A percentile compares a stretch with the other conserved stretches of the same genome.
These are phyloP conservation scores for Trachymyrmex septentrionalis DNA, from an alignment of 1,140 invertebrate species.

Conservation along the genomic window DNA sequence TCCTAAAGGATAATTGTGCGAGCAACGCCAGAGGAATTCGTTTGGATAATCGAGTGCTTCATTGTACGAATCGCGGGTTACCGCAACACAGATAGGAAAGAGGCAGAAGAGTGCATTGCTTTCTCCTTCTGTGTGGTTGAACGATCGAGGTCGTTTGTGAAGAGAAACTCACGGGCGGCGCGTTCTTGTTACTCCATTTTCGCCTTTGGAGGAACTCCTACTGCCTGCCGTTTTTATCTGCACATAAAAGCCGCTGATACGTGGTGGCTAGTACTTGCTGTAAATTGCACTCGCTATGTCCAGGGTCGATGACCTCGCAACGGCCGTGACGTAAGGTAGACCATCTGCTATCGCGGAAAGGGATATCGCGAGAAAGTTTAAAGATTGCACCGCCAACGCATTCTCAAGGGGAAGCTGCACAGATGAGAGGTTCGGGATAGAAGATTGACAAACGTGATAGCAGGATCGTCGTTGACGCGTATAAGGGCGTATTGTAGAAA, in stretches of 20 bases:
- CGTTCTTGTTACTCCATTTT: slow-evolving; percentile 46
- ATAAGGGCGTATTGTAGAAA: too few species aligned
- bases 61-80: neutral
- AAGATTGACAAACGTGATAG: neutral
- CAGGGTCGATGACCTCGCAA: slow-evolving; percentile 32
- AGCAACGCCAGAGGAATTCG: neutral
- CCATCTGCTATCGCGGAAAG: slow-evolving; percentile 24
- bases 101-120: slow-evolving; percentile 12
- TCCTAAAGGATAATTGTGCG: neutral
- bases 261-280: neutral
- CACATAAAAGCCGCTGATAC: slow-evolving; percentile 25
- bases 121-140: slow-evolving; percentile 52
- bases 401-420: neutral
- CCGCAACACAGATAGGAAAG: neutral
- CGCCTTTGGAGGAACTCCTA: neutral
- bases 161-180: slow-evolving; percentile 23
- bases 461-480: neutral
- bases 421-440: neutral
- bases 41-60: neutral
- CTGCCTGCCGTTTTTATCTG: neutral
- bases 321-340: slow-evolving; percentile 29
- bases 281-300: slow-evolving; percentile 32
- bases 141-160: slow-evolving; percentile 41
- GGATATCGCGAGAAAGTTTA: slow-evolving; percentile 37
- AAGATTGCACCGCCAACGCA: neutral